phyloP scores from a whole-genome alignment of 2,113 vertebrate species.

The Chaenogobius annularis region DNA sequence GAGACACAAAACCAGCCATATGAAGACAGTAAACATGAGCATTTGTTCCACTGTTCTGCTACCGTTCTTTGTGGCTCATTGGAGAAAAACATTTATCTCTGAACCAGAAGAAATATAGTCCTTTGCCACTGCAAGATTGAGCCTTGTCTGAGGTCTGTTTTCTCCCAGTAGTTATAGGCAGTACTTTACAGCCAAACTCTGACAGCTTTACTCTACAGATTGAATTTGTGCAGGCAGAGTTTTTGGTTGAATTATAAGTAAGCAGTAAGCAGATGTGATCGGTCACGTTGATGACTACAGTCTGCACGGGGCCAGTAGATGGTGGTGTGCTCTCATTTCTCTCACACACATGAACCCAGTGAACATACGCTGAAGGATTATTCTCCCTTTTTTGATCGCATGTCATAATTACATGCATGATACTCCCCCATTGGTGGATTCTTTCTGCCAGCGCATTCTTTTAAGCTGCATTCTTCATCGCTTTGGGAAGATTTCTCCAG shows the following conservation, averaged over 20 bases:
- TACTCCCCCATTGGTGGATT: not conserved
- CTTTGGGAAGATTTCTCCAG: not conserved
- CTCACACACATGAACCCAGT: not conserved
- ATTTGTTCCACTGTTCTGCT: not conserved
- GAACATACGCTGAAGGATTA: conserved; percentile 13
- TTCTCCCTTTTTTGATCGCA: not conserved
- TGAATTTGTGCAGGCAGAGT: conserved; percentile 4
- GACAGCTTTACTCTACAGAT: conserved; percentile 8
- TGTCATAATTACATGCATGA: not conserved
- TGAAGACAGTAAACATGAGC: not conserved
- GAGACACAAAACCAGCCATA: not conserved
- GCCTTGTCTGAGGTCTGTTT: not conserved
- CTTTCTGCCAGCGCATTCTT: not conserved
- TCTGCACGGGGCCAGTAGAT: conserved; percentile 55
- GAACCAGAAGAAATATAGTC: not conserved
- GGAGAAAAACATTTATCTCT: not conserved
- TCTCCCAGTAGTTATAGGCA: not conserved
- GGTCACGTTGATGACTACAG: not conserved
- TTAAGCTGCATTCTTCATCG: not conserved
- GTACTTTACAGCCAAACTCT: conserved; percentile 12
- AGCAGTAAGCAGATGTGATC: not conserved
- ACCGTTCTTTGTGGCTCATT: not conserved
- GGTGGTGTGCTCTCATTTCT: conserved; percentile 57
- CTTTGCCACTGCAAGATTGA: not conserved
- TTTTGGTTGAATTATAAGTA: conserved; percentile 2